Evolutionary conservation across 2,888 invertebrate species (phyloP).

Genomic region (Heliconius sara): DNA sequence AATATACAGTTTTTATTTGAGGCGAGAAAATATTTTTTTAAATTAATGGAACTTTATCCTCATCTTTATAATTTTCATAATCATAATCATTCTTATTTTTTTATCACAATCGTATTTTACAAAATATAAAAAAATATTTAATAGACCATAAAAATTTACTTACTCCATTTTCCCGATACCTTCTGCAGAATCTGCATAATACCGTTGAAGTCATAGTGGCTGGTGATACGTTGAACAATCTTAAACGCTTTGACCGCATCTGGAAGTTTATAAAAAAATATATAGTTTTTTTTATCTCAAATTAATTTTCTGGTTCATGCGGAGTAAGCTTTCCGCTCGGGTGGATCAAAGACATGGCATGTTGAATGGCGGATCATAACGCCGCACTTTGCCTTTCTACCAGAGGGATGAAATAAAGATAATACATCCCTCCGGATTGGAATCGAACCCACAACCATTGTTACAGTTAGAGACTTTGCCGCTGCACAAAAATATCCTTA

Average conservation of each 20-base stretch:
- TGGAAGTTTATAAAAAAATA: slow-evolving; percentile 7
- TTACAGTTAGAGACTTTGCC: too few relatives aligned
- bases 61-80: neutral
- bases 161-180: slow-evolving; percentile 38
- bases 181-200: slow-evolving; percentile 38
- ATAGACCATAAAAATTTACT: slow-evolving; percentile 7
- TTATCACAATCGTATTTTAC: neutral
- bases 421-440: neutral
- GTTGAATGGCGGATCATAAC: neutral
- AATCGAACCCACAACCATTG: too few relatives aligned
- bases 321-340: too few relatives aligned
- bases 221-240: slow-evolving; percentile 28
- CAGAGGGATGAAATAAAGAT: neutral
- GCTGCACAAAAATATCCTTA: too few relatives aligned
- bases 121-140: neutral
- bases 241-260: slow-evolving; percentile 35
- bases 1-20: too few relatives aligned
- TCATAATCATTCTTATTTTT: neutral
- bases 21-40: too few relatives aligned
- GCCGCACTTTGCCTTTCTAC: neutral
- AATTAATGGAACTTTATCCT: too few relatives aligned
- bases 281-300: neutral
- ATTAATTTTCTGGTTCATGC: neutral
- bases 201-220: slow-evolving; percentile 35
- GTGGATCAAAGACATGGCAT: too few relatives aligned